Percentiles rank a stretch among this genome's conserved stretches.
Evolutionary conservation across 2,797 vertebrate genomes (phyloP).

Genomic region (Emydoidea blandingii): DNA sequence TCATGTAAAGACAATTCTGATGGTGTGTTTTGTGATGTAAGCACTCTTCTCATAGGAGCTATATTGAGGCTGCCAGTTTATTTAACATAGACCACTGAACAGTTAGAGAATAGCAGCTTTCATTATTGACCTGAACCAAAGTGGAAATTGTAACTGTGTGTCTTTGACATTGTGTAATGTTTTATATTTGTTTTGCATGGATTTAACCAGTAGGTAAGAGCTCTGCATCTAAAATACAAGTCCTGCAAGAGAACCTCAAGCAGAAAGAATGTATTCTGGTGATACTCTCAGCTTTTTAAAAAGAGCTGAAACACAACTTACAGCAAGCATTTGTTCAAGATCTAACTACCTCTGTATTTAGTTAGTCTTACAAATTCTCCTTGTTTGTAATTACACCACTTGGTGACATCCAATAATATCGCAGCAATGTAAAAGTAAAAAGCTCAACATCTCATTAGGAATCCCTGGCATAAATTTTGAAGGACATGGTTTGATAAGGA

Average conservation of each 20-base stretch:
- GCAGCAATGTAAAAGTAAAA: neutral
- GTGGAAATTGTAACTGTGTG: neutral
- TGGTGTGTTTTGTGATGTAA: too few species aligned
- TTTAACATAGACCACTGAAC: neutral
- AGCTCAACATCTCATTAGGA: rapidly evolving
- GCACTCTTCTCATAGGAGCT: too few species aligned
- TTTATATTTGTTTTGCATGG: neutral
- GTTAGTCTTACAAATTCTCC: neutral
- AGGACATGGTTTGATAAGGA: neutral
- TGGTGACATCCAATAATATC: neutral
- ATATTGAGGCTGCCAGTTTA: neutral
- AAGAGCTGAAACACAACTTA: neutral
- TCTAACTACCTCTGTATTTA: neutral
- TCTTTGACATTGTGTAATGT: neutral
- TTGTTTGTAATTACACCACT: neutral
- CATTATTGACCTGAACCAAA: neutral
- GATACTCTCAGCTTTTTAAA: neutral
- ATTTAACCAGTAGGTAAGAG: neutral
- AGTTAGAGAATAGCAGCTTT: neutral
- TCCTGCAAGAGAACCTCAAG: neutral
- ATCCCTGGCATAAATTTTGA: neutral
- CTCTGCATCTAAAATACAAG: neutral
- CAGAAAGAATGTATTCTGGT: neutral
- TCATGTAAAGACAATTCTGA: neutral
- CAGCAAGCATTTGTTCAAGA: neutral